phyloP scores from a whole-genome alignment of 2,113 vertebrate species.

The Centropristis striata region DNA sequence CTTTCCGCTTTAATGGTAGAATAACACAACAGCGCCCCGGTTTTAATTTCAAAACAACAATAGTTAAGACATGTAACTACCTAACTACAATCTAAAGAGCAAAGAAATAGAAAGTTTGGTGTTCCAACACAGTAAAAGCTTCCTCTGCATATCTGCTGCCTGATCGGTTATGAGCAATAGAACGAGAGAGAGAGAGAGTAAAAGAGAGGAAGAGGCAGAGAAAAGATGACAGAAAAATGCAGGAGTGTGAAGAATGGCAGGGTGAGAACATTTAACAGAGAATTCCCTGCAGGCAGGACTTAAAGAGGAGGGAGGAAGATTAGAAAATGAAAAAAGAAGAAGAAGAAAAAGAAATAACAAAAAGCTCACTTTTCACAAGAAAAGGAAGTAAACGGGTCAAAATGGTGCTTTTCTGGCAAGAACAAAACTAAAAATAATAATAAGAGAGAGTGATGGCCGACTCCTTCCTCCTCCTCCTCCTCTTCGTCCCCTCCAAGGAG shows the following conservation, averaged over 20 bases:
- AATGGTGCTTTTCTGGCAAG: slow-evolving; percentile 2
- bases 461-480: slow-evolving; percentile 36
- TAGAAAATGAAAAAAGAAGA: not conserved
- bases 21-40: too few species aligned
- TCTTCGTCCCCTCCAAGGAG: slow-evolving; percentile 47
- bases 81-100: too few species aligned
- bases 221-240: slow-evolving; percentile 30
- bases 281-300: slow-evolving; percentile 18
- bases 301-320: not conserved
- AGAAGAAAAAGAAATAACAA: not conserved
- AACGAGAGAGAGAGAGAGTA: not conserved
- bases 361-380: slow-evolving; percentile 9
- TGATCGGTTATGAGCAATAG: slow-evolving; percentile 8
- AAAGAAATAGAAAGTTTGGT: not conserved
- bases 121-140: not conserved
- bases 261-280: slow-evolving; percentile 8
- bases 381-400: slow-evolving; percentile 1
- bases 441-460: not conserved
- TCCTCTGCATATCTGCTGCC: not conserved
- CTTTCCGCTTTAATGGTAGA: too few species aligned
- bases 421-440: slow-evolving; percentile 1
- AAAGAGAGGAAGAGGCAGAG: not conserved
- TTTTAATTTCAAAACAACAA: not conserved
- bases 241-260: slow-evolving; percentile 12
- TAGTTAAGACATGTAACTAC: not conserved